These are phyloP conservation scores for Neria commutata DNA, from an alignment of 2,888 invertebrate genomes.

Conservation along the genomic window DNA sequence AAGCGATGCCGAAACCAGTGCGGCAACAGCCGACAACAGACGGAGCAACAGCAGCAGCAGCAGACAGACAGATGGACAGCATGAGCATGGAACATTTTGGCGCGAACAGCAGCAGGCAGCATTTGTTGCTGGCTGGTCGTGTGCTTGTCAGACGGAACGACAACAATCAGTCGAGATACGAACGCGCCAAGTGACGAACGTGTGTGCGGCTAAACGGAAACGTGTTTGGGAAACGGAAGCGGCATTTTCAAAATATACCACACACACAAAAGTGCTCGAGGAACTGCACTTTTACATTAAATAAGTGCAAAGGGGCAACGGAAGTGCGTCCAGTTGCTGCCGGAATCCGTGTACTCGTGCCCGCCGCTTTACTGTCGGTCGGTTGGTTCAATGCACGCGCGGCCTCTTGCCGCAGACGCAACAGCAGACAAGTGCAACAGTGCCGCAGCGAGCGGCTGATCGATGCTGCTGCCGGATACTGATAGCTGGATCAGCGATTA, in stretches of 20 bases:
- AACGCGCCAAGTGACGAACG: slow-evolving; percentile 52
- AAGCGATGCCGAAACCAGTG: slow-evolving; percentile 28
- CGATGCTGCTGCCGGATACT: slow-evolving; percentile 6
- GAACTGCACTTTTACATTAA: no score
- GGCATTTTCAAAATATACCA: background rate
- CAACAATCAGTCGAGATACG: slow-evolving; percentile 52
- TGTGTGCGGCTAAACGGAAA: no score
- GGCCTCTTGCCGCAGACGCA: no score
- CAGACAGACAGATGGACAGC: no score
- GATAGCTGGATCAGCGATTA: no score
- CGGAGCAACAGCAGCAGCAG: slow-evolving; percentile 10
- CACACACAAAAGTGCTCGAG: background rate
- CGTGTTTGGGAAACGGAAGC: slow-evolving; percentile 10
- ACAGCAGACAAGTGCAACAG: background rate
- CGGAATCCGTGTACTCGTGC: no score
- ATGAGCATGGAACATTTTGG: no score
- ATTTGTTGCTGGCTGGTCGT: slow-evolving; percentile 23
- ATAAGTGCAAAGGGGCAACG: no score
- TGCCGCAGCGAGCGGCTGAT: slow-evolving; percentile 20
- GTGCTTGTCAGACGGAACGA: slow-evolving; percentile 31
- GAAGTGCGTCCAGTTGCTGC: no score
- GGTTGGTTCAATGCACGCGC: no score
- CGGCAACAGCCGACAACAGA: slow-evolving; percentile 11
- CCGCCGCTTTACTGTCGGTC: no score
- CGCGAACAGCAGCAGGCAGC: slow-evolving; percentile 10